Base-by-base conservation (phyloP, 1,140 invertebrate genomes). In the Nylanderia fulva region DNA sequence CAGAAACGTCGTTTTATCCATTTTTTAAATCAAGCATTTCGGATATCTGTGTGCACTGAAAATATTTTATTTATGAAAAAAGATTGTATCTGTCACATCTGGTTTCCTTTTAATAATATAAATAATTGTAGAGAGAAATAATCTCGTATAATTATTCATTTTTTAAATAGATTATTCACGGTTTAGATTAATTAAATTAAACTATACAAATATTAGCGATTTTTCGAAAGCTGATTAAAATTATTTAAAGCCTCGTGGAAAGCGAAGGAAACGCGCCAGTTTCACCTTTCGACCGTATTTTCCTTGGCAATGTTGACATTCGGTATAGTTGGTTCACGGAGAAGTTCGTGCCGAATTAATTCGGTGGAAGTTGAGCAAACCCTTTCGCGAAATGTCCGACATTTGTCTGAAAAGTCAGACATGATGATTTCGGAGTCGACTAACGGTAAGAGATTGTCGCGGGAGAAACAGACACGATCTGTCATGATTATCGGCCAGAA, bases 401-500 rank as follows among this genome's bases (percentile, higher is more conserved):
- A 39, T 66, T 79, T 64, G 18, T 24, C 36, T 13, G 42, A 33
- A n/a, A n/a, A 79, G 45, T 52, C 9, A 21, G 21, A 64, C 52
- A 69, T 48, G 48, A 80, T 56, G 64, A 72, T 24, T 15, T 6
- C 3, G 2, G 13, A 29, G 24, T 48, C 13, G 18, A 66, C 18
- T 45, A 75, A 74, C 42, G 27, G n/a, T 45, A 60, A 58, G 13
- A 74, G n/a, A 71, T 68, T 2, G 24, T 58, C 45, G 15, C 15
- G 36, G 29, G 15, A 36, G 15, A 48, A 69, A 66, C 21, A 13
- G 15, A 13, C 29, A 61, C 48, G n/a, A 72, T 74, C 68, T 82
- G 84, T 86, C 75, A 86, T 63, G 60, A 66, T 82, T 76, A 63
- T 82, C 74, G 66, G 48, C 8, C 61, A 36, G 45, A 39, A 76